Conservation (phyloP, 2,113 vertebrate species). For the human (Homo sapiens) region GRCh38 chr7:14711001-14711500, state of each 20-base stretch:
- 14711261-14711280: neutral
- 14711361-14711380: neutral
- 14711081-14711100: neutral
- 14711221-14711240: neutral
- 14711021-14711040: neutral
- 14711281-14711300: neutral
- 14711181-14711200: neutral
- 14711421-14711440: slow-evolving; percentile 14
- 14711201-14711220: neutral
- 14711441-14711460: neutral
- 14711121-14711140: neutral
- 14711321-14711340: neutral
- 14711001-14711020: neutral
- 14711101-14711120: neutral
- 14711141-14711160: neutral
- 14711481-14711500: neutral
- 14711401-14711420: neutral
- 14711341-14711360: neutral
- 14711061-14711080: neutral
- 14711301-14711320: neutral
- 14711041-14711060: neutral
- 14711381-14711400: neutral
- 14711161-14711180: neutral
- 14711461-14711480: neutral
- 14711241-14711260: neutral